Conservation (phyloP, 2,797 vertebrate species). For the Sparidentex hasta region DNA sequence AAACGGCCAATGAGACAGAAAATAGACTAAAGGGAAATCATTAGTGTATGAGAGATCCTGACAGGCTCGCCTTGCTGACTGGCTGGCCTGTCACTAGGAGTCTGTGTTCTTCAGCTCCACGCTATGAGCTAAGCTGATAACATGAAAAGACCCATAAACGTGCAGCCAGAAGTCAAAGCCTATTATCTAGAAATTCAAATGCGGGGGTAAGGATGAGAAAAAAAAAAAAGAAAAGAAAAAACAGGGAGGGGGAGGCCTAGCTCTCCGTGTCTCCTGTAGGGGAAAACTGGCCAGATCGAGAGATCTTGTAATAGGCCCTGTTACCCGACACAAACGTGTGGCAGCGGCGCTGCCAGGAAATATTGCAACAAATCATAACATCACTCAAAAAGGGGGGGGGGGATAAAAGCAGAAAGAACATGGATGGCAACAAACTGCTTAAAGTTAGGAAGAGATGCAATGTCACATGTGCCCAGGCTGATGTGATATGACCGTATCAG, state of each 20-base stretch:
- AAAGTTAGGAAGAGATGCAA: conserved; percentile 89
- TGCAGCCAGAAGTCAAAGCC: conserved; percentile 99
- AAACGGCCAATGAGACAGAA: conserved; percentile 99
- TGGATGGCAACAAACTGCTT: conserved; percentile 74
- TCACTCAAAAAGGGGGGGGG: conserved; percentile 80
- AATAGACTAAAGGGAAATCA: conserved; percentile 99
- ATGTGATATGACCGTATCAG: conserved; percentile 96
- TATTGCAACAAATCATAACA: conserved; percentile 88
- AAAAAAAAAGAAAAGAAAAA: conserved; percentile 38
- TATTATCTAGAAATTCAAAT: conserved; percentile 99
- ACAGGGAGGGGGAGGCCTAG: conserved; percentile 53
- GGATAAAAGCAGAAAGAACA: conserved; percentile 63
- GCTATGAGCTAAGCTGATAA: conserved; percentile 99
- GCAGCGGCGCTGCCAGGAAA: conserved; percentile 88
- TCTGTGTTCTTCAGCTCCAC: conserved; percentile 98
- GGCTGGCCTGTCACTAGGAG: conserved; percentile 99
- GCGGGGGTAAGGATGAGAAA: conserved; percentile 73
- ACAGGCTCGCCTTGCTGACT: conserved; percentile 99
- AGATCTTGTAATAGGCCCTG: conserved; percentile 91
- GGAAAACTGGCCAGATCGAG: conserved; percentile 88
- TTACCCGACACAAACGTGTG: conserved; percentile 93
- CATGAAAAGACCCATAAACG: conserved; percentile 99
- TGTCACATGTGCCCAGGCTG: conserved; percentile 92
- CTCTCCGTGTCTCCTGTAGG: conserved; percentile 85
- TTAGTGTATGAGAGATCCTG: conserved; percentile 99